Conservation (phyloP, 2,888 invertebrate species). For the Endomychus coccineus region DNA sequence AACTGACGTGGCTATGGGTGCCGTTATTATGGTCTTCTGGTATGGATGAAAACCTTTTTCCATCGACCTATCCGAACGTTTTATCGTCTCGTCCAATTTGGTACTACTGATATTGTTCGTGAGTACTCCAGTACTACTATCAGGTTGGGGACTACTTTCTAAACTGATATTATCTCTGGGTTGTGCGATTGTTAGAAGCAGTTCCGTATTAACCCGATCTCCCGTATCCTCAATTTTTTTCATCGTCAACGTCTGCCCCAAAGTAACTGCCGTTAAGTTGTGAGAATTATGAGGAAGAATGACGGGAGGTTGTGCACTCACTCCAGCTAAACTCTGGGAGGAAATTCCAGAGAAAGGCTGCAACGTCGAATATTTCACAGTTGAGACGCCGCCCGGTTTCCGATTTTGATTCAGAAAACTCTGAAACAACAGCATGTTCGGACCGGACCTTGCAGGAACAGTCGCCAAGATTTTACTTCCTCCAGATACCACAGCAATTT, state of each 20-base stretch:
- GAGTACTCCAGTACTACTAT: constrained; percentile 33
- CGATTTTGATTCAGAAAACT: constrained; percentile 60
- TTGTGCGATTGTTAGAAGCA: constrained; percentile 39
- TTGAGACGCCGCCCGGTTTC: constrained; percentile 49
- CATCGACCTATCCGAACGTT: constrained; percentile 28
- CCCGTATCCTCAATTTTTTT: constrained; percentile 39
- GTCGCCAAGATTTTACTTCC: constrained; percentile 53
- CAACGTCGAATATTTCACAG: constrained; percentile 48
- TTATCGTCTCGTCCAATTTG: constrained; percentile 33
- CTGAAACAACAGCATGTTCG: constrained; percentile 59
- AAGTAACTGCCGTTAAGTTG: constrained; percentile 37
- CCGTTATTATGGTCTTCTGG: constrained; percentile 28
- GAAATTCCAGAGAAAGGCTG: constrained; percentile 43
- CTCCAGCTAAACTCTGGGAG: constrained; percentile 40
- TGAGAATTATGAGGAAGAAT: constrained; percentile 41
- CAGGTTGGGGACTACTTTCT: constrained; percentile 27
- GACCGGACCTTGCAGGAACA: constrained; percentile 47
- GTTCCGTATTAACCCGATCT: constrained; percentile 32
- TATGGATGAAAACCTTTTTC: constrained; percentile 30
- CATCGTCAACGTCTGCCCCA: constrained; percentile 40
- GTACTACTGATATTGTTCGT: constrained; percentile 30
- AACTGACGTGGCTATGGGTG: constrained; percentile 40
- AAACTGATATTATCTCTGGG: constrained; percentile 27
- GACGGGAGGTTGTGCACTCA: constrained; percentile 42
- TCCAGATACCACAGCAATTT: constrained; percentile 65